phyloP scores from a whole-genome alignment of 2,888 invertebrate genomes.

The Phalangium opilio region DNA sequence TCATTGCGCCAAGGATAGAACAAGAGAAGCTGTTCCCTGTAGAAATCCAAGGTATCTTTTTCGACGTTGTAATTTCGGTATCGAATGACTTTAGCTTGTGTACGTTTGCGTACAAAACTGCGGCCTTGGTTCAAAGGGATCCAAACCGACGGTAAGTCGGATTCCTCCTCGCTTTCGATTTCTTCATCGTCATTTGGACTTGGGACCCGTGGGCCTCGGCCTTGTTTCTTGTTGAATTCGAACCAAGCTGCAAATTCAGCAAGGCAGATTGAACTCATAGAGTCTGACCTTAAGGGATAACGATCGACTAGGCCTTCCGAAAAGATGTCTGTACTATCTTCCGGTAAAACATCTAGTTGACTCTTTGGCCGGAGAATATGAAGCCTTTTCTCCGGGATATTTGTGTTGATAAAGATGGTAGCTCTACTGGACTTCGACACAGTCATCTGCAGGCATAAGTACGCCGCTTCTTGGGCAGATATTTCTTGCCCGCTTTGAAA shows the following conservation, averaged over 20 bases:
- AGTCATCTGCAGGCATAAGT: slow-evolving; percentile 20
- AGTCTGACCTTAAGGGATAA: slow-evolving; percentile 23
- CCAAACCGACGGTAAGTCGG: not conserved
- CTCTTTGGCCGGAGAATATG: slow-evolving; percentile 21
- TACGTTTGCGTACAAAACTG: slow-evolving; percentile 18
- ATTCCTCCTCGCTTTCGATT: slow-evolving; percentile 1
- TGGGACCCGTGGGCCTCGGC: too few species aligned
- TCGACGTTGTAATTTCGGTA: slow-evolving; percentile 13
- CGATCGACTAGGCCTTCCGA: slow-evolving; percentile 21
- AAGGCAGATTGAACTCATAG: slow-evolving; percentile 23
- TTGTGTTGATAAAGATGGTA: slow-evolving; percentile 19
- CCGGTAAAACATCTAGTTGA: slow-evolving; percentile 16
- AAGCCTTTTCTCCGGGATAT: slow-evolving; percentile 21
- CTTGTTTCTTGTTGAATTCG: too few species aligned
- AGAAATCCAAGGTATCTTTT: slow-evolving; percentile 21
- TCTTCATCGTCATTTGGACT: too few species aligned
- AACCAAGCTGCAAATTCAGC: slow-evolving; percentile 5
- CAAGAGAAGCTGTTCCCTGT: slow-evolving; percentile 24
- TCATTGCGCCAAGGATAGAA: slow-evolving; percentile 25
- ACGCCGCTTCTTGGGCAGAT: slow-evolving; percentile 24
- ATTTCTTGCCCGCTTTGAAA: slow-evolving; percentile 23
- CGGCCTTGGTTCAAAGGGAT: slow-evolving; percentile 16
- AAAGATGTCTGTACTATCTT: slow-evolving; percentile 5
- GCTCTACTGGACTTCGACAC: slow-evolving; percentile 17
- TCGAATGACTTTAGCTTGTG: slow-evolving; percentile 12